Evolutionary conservation across 2,888 invertebrate genomes (phyloP).

Genomic region (Nymphalis polychloros): DNA sequence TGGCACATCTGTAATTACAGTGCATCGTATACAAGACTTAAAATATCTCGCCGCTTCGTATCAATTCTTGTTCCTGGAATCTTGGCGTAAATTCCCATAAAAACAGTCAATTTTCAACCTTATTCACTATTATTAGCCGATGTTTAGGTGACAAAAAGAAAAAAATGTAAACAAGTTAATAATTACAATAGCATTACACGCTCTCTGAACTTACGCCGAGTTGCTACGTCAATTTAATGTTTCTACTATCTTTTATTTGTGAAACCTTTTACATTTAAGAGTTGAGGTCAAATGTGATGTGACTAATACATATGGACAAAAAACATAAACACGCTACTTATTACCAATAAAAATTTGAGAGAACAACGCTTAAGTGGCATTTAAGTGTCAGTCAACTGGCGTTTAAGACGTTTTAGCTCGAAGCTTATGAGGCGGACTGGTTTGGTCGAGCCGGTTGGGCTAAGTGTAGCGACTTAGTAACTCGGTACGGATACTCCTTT

Average conservation of each 20-base stretch:
- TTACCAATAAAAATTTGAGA: conserved; percentile 74
- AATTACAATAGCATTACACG: conserved; percentile 3
- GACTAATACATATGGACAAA: conserved; percentile 50
- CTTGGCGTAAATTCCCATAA: conserved; percentile 51
- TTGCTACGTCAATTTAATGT: conserved; percentile 26
- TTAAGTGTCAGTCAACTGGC: conserved; percentile 79
- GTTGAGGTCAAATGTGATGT: conserved; percentile 53
- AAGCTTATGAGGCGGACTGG: conserved; percentile 53
- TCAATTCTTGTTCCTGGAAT: conserved; percentile 52
- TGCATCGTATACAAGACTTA: conserved; percentile 65
- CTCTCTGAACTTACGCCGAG: conserved; percentile 16
- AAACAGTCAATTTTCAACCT: conserved; percentile 55
- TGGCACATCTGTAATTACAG: conserved; percentile 76
- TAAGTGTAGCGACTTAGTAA: conserved; percentile 74
- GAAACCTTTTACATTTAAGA: conserved; percentile 43
- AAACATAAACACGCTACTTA: conserved; percentile 70
- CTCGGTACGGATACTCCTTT: conserved; percentile 71
- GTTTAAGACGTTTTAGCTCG: conserved; percentile 60
- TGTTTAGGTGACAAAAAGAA: conserved; percentile 7
- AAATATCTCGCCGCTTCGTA: conserved; percentile 69
- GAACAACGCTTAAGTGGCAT: conserved; percentile 76
- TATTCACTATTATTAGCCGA: conserved; percentile 8
- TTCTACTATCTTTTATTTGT: conserved; percentile 38
- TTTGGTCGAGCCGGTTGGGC: conserved; percentile 73
- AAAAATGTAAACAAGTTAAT: background rate